phyloP scores from a whole-genome alignment of 1,140 invertebrate species.

The Heliconius hewitsoni region DNA sequence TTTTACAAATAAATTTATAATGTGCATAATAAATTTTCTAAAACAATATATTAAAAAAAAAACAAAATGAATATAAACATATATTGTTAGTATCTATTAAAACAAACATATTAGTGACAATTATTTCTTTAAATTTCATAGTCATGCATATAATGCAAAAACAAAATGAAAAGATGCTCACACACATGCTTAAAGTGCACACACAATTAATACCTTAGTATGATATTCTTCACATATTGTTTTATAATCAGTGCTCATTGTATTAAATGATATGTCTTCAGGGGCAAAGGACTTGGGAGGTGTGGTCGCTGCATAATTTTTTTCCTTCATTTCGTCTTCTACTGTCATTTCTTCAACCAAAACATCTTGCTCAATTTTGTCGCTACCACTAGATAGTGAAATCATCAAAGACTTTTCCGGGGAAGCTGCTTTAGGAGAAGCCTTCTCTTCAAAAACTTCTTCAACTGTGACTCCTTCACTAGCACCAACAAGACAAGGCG shows the following conservation, averaged over 20 bases:
- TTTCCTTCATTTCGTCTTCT: constrained; percentile 64
- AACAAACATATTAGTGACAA: background rate
- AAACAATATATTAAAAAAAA: background rate
- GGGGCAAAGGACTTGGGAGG: constrained; percentile 64
- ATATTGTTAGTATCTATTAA: constrained; percentile 4
- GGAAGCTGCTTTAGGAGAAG: constrained; percentile 22
- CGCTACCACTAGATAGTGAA: constrained; percentile 42
- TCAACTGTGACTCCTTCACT: constrained; percentile 60
- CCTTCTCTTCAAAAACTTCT: constrained; percentile 56
- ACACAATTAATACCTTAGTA: constrained; percentile 64
- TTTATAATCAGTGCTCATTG: constrained; percentile 78
- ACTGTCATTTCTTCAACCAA: constrained; percentile 74
- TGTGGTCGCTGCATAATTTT: constrained; percentile 48
- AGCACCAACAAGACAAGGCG: constrained; percentile 63
- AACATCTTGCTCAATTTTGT: constrained; percentile 69
- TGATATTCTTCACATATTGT: constrained; percentile 78
- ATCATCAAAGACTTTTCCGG: constrained; percentile 44
- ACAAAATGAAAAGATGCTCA: background rate
- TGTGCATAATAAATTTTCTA: background rate
- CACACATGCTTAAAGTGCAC: constrained; percentile 15
- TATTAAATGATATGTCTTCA: constrained; percentile 73
- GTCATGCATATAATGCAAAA: background rate
- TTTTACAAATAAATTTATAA: background rate
- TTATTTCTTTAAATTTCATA: background rate
- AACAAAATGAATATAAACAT: background rate